A percentile compares a stretch with the other conserved stretches of the same genome.
Evolutionary conservation across 2,888 invertebrate species (phyloP).

Genomic region (Deilephila porcellus): DNA sequence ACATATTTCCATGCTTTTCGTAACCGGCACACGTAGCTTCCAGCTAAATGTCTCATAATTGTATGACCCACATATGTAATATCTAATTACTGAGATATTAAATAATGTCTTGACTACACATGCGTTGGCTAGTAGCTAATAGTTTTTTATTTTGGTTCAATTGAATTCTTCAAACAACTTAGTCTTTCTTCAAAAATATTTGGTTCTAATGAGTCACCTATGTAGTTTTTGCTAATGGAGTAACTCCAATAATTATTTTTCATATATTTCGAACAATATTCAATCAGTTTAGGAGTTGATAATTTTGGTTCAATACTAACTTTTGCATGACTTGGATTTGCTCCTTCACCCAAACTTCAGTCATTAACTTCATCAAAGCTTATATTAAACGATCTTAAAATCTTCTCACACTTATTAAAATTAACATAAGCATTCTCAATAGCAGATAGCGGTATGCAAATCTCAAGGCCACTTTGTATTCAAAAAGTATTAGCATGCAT

Average conservation of each 20-base stretch:
- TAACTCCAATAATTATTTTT: too few relatives aligned
- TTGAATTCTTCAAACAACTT: too few relatives aligned
- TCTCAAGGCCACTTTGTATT: constrained; percentile 23
- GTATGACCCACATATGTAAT: constrained; percentile 23
- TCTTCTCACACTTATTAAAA: constrained; percentile 20
- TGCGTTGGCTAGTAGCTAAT: not conserved
- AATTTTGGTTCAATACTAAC: too few relatives aligned
- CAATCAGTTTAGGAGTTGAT: too few relatives aligned
- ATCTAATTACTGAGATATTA: constrained; percentile 24
- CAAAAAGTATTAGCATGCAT: constrained; percentile 23
- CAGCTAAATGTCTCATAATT: constrained; percentile 24
- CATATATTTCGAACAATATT: too few relatives aligned
- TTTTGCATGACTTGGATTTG: too few relatives aligned
- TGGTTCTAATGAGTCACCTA: too few relatives aligned
- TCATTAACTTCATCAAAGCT: not conserved
- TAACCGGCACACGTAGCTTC: constrained; percentile 29
- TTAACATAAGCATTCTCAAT: constrained; percentile 19
- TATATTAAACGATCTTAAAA: not conserved
- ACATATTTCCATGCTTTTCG: constrained; percentile 32
- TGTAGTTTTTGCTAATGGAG: too few relatives aligned
- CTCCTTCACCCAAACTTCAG: too few relatives aligned
- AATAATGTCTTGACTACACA: not conserved
- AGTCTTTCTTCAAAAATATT: too few relatives aligned
- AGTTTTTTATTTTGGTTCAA: not conserved
- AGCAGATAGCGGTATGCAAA: constrained; percentile 26